Evolutionary conservation across 2,888 invertebrate genomes (phyloP), one percentile per base, ranked within the genome.

Genomic region (Calephelis perditalis): DNA sequence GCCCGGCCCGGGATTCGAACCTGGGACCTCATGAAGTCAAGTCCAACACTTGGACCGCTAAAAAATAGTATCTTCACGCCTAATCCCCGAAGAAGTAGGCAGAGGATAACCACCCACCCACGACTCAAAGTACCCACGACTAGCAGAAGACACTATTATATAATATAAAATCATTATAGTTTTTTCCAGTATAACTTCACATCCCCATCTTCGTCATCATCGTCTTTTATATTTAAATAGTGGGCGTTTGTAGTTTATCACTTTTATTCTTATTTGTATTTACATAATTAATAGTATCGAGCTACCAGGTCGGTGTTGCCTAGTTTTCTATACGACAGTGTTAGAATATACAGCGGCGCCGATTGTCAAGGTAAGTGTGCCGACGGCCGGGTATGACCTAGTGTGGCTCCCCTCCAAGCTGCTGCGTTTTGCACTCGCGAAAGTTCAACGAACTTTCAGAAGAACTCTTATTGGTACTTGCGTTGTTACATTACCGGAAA

Each of bases 331-430:
- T 80, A 78, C 77, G 74, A 74, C 60, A 60, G 54, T 74, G 77
- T 73, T 68, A 69, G 70, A 76, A 75, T 76, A 80, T 72, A 70
- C 71, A 70, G 70, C 76, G 70, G 69, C 73, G 73, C 69, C 73
- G 75, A 76, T 78, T 81, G 82, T 89, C 89, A 90, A 90, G 90
- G 89, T 90, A 90, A 90, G 88, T 90, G 86, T 87, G 90, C 80
- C 89, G 84, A 88, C 81, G 90, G 84, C 88, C 90, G 79, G 81
- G 80, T 78, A 77, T 88, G 90, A 90, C 90, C 90, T 82, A 90
- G 82, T 90, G 84, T 77, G 82, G 77, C 81, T 84, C 86, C 86
- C 86, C 84, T 77, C 84, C 80, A 79, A 79, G 73, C 72, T 69
- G 70, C 77, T 81, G 78, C 80, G 86, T 84, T 88, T 86, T 88